Base-by-base conservation (phyloP, 1,140 invertebrate species). In the Phthorimaea operculella region DNA sequence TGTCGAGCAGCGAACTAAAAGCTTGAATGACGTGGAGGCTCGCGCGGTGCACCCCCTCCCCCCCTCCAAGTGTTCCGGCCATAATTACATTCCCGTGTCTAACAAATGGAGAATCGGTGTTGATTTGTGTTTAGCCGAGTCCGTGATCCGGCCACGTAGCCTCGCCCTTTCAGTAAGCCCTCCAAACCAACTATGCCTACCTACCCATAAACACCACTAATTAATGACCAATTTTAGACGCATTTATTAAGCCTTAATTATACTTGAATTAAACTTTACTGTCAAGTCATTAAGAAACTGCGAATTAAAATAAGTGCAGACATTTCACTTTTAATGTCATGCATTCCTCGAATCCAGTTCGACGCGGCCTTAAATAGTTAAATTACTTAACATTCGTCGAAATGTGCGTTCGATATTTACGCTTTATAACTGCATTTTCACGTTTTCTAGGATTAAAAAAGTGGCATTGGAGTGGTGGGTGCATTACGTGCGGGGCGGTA, bases 21-120 rank as follows among this genome's bases (percentile, higher is more conserved):
- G 79, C 77, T 69, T 73, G 72, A 78, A 78, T 80, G 79, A 79
- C 69, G 79, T 67, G 69, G 68, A 58, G 57, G 65, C 67, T 66
- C 72, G 67, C 62, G 62, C 68, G 58, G 56, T 52, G 49, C 50
- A 45, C 33, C 52, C 58, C 67, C 61, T 64, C 28, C 64, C 60
- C 58, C 72, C 71, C 72, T 64, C 70, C 68, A 76, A 81, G 70
- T 80, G 77, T 80, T 82, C 77, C 80, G 73, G 70, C 76, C 82
- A 83, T 85, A 85, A 85, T 85, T 84, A 85, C 79, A 85, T 85
- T 85, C 83, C 75, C 81, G 79, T 85, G 83, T 85, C 81, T 83
- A 81, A 85, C 81, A 85, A 85, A 85, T 85, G 83, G 83, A 85
- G 81, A 81, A 84, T 83, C 83, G 79, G 73, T 85, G 81, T 85